These are phyloP conservation scores for Lepilemur ruficaudatus DNA, from an alignment of 2,797 vertebrate genomes.

Conservation along the genomic window DNA sequence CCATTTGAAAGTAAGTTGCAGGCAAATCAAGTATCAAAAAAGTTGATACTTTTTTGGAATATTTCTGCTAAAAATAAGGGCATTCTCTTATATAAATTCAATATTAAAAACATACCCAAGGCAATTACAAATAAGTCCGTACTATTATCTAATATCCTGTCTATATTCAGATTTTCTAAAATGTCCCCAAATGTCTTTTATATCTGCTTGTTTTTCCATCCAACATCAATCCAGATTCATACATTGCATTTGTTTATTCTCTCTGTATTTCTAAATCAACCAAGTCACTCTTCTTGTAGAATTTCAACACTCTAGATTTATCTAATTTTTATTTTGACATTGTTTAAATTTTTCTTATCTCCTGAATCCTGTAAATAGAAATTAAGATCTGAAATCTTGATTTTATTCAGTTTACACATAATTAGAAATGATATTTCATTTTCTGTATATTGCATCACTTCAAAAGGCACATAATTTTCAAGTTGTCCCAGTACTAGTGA, in stretches of 20 bases:
- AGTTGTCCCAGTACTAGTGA: not conserved
- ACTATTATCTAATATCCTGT: not conserved
- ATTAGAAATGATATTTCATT: not conserved
- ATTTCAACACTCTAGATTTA: not conserved
- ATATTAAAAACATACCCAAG: not conserved
- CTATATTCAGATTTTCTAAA: not conserved
- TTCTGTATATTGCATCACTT: not conserved
- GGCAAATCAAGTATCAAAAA: not conserved
- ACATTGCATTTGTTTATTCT: not conserved
- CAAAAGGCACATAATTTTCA: not conserved
- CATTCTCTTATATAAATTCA: not conserved
- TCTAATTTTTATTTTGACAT: not conserved
- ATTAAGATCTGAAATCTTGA: not conserved
- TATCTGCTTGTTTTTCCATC: not conserved
- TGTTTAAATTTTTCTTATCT: not conserved
- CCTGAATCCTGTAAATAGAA: not conserved
- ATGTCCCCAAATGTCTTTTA: not conserved
- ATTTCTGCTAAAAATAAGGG: conserved; percentile 27
- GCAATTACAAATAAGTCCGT: not conserved
- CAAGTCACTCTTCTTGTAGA: not conserved
- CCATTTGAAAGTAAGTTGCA: not conserved
- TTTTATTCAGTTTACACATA: not conserved
- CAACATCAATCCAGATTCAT: not conserved
- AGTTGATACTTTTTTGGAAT: not conserved
- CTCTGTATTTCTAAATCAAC: not conserved